A percentile compares a stretch with the other conserved stretches of the same genome.
Conservation (phyloP, 2,888 invertebrate genomes). For the Cantharis nigra region DNA sequence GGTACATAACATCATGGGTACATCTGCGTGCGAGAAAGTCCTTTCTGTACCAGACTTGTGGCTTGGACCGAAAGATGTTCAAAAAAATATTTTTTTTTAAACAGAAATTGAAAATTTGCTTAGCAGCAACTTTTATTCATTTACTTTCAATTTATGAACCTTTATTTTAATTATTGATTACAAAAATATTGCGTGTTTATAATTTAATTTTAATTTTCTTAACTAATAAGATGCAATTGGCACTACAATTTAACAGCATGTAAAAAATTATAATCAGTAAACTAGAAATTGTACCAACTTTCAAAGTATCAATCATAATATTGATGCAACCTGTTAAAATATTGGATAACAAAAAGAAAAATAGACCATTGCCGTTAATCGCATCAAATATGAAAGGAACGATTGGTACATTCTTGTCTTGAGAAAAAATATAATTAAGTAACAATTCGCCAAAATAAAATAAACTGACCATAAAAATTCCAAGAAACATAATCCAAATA, state of each 20-base stretch:
- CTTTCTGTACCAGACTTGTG: too few relatives aligned
- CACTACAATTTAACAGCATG: conserved; percentile 58
- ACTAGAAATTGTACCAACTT: conserved; percentile 53
- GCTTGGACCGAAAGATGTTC: too few relatives aligned
- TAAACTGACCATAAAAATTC: conserved; percentile 61
- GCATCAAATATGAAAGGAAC: conserved; percentile 68
- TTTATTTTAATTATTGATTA: conserved; percentile 13
- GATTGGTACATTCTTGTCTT: conserved; percentile 33
- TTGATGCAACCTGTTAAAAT: conserved; percentile 84
- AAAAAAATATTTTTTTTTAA: too few relatives aligned
- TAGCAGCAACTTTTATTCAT: neutral
- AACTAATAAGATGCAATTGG: conserved; percentile 54
- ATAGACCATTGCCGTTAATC: conserved; percentile 80
- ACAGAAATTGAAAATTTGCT: too few relatives aligned
- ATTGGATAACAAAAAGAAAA: conserved; percentile 85
- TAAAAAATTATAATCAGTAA: conserved; percentile 64
- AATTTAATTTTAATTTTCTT: conserved; percentile 58
- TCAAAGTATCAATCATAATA: conserved; percentile 67
- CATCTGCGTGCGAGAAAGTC: too few relatives aligned
- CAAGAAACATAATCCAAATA: conserved; percentile 72
- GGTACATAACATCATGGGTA: too few relatives aligned
- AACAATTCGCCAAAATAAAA: conserved; percentile 63
- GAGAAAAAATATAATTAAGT: conserved; percentile 41
- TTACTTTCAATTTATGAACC: neutral
- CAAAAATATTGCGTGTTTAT: conserved; percentile 40